Base-by-base conservation (phyloP, 2,888 invertebrate species). In the Hypsopygia costalis region DNA sequence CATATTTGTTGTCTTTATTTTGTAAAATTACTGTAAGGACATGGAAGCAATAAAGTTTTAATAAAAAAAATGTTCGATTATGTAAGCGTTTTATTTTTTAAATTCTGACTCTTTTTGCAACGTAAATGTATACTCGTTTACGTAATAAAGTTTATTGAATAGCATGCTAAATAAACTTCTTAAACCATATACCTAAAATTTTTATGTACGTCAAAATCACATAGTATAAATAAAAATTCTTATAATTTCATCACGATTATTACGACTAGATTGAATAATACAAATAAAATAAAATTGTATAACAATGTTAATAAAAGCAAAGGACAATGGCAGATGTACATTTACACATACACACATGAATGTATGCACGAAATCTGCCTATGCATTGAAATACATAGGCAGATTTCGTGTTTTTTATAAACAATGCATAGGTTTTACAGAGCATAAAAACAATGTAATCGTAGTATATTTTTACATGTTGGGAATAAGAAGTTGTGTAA, bases 1-100 rank as follows among this genome's bases (percentile, higher is more conserved):
- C 4, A 16, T 32, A 25, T 12, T 31, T 45, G 21, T 34, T 9
- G 37, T 55, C 67, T 62, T 65, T 58, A 47, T 59, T 68, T 68
- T 58, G 40, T 57, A 64, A 49, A 25, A 25, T 8, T 44, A 36
- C 52, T 47, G 41, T 38, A 47, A 39, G 35, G 40, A 35, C 31
- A 38, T 29, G 30, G 30, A 45, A 43, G 47, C 43, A 45, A 43
- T 42, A 40, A 9, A 31, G 31, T 38, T 44, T 31, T 21, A 41
- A 44, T 44, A 34, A 36, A 40, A 41, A 32, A 10, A 34, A 35
- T 34, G n/a, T 37, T 29, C 27, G 37, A 36, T 42, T 22, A 30
- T 43, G 32, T 36, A 39, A 34, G 25, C 25, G 25, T 25, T 25
- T 25, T 35, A 43, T 39, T 33, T 40, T 25, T 34, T 41, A 25